Evolutionary conservation across 1,140 invertebrate genomes (phyloP).

Genomic region (Procambarus virginalis): DNA sequence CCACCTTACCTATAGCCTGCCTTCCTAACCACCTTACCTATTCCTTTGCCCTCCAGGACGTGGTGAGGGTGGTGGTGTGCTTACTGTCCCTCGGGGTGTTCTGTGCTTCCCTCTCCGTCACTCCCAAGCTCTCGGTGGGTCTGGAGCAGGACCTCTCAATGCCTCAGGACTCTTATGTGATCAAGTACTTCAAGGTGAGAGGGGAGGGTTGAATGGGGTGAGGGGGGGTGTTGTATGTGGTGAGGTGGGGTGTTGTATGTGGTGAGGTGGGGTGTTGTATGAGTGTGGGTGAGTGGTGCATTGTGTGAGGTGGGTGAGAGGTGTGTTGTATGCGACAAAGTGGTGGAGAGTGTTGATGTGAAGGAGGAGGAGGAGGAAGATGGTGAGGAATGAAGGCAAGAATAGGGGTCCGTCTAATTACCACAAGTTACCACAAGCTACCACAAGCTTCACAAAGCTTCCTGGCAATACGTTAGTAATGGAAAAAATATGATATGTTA

Average conservation of each 20-base stretch:
- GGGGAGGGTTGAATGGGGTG: too few relatives aligned
- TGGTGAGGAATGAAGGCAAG: not conserved
- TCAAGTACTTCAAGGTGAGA: conserved; percentile 82
- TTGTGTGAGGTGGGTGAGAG: too few relatives aligned
- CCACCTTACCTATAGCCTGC: too few relatives aligned
- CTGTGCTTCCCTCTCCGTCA: conserved; percentile 74
- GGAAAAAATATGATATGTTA: too few relatives aligned
- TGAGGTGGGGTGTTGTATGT: not conserved
- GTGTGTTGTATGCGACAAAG: too few relatives aligned
- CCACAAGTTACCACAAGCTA: too few relatives aligned
- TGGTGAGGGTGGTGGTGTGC: conserved; percentile 75
- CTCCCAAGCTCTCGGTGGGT: conserved; percentile 80
- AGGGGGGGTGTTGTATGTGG: not conserved
- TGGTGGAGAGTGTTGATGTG: not conserved
- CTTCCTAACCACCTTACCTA: too few relatives aligned
- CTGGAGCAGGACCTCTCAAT: conserved; percentile 92
- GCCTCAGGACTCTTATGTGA: conserved; percentile 90
- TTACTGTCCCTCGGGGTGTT: conserved; percentile 76
- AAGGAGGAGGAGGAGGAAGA: not conserved
- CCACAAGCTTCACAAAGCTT: too few relatives aligned
- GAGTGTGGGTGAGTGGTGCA: too few relatives aligned
- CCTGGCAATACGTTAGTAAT: too few relatives aligned
- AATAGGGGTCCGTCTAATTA: too few relatives aligned
- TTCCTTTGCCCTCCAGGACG: conserved; percentile 66
- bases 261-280: too few relatives aligned